These are phyloP conservation scores for Psilopogon haemacephalus DNA, from an alignment of 2,113 vertebrate genomes.

Conservation along the genomic window DNA sequence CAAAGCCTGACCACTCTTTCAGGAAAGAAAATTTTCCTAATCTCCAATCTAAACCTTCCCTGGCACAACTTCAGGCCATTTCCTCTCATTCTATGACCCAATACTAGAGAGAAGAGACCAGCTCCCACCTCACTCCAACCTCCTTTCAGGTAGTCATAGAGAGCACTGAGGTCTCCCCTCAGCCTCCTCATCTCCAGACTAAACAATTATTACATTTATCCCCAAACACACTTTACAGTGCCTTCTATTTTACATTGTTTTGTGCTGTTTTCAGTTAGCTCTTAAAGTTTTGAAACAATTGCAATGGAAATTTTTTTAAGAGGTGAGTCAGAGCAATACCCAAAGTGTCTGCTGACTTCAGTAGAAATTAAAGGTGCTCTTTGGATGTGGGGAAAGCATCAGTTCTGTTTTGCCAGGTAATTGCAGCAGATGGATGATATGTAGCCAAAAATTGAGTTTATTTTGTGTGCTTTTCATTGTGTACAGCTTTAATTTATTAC, in stretches of 20 bases:
- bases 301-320: not conserved
- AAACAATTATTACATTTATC: too few relatives aligned
- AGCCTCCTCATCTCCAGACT: too few relatives aligned
- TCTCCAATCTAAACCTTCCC: too few relatives aligned
- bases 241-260: not conserved
- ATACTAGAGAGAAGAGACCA: too few relatives aligned
- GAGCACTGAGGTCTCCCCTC: too few relatives aligned
- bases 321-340: not conserved
- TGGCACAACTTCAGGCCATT: too few relatives aligned
- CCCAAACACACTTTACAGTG: not conserved
- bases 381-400: not conserved
- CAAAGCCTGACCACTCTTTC: too few relatives aligned
- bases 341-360: not conserved
- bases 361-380: not conserved
- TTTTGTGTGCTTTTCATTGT: not conserved
- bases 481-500: not conserved
- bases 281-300: not conserved
- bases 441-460: not conserved
- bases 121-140: too few relatives aligned
- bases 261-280: not conserved
- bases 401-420: not conserved
- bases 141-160: too few relatives aligned
- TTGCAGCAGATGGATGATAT: not conserved
- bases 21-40: too few relatives aligned
- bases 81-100: too few relatives aligned